Percentiles rank a stretch among this genome's conserved stretches.
Conservation (phyloP, 2,888 invertebrate species). For the Balanococcus diminutus region DNA sequence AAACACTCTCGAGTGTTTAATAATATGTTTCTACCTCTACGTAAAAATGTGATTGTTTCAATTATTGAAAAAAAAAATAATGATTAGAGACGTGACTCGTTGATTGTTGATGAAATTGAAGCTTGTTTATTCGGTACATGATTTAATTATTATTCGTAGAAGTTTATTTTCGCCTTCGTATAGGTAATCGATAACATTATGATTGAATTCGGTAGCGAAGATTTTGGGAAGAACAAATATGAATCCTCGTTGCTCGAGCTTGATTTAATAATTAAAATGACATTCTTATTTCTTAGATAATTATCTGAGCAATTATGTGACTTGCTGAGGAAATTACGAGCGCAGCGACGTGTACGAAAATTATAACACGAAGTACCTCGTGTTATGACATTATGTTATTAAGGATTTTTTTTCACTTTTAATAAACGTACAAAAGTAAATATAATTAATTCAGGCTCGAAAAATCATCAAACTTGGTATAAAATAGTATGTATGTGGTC, state of each 20-base stretch:
- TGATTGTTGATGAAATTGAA: neutral
- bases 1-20: neutral
- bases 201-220: too few relatives aligned
- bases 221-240: neutral
- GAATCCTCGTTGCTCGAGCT: neutral
- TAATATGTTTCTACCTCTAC: neutral
- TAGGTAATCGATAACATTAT: neutral
- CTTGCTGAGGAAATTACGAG: neutral
- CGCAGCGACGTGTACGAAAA: constrained; percentile 12
- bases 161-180: too few relatives aligned
- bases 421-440: neutral
- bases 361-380: neutral
- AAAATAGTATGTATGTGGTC: too few relatives aligned
- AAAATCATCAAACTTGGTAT: too few relatives aligned
- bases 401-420: neutral
- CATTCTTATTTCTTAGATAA: neutral
- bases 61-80: too few relatives aligned
- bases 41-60: neutral
- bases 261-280: neutral
- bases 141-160: too few relatives aligned
- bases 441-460: neutral
- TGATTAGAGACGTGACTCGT: neutral
- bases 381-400: neutral
- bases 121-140: too few relatives aligned
- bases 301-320: neutral